Conservation (phyloP, 2,888 invertebrate genomes). For the Agrochola circellaris region DNA sequence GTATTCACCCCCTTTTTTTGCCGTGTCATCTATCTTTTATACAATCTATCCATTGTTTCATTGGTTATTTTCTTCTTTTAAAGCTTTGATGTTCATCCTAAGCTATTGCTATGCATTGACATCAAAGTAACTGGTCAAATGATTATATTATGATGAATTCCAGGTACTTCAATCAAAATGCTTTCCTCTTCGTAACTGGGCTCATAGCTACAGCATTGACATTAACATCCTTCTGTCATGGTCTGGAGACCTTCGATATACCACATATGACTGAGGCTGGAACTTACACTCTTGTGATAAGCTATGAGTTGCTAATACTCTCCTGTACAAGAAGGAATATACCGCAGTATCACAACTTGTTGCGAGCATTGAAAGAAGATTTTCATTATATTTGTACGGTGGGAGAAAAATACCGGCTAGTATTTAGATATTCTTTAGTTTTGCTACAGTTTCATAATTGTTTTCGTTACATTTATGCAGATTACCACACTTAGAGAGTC, state of each 20-base stretch:
- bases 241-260: slow-evolving; percentile 68
- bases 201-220: neutral
- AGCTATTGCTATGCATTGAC: neutral
- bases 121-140: neutral
- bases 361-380: slow-evolving; percentile 73
- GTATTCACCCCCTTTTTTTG: neutral
- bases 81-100: neutral
- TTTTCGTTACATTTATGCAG: neutral
- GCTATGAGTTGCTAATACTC: slow-evolving; percentile 75
- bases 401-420: slow-evolving; percentile 48
- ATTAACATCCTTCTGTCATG: slow-evolving; percentile 64
- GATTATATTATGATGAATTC: slow-evolving; percentile 32
- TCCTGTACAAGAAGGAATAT: slow-evolving; percentile 70
- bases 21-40: neutral
- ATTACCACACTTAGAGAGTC: neutral
- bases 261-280: slow-evolving; percentile 74
- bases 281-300: slow-evolving; percentile 73
- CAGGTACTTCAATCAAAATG: slow-evolving; percentile 69
- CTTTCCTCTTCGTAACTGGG: slow-evolving; percentile 37
- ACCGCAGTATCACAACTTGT: slow-evolving; percentile 70
- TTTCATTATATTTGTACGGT: slow-evolving; percentile 75
- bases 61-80: neutral
- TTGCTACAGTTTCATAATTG: neutral
- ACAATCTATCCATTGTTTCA: neutral
- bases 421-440: neutral